Percentiles rank a stretch among this genome's conserved stretches.
Conservation (phyloP, 2,888 invertebrate species). For the Dryococelus australis region DNA sequence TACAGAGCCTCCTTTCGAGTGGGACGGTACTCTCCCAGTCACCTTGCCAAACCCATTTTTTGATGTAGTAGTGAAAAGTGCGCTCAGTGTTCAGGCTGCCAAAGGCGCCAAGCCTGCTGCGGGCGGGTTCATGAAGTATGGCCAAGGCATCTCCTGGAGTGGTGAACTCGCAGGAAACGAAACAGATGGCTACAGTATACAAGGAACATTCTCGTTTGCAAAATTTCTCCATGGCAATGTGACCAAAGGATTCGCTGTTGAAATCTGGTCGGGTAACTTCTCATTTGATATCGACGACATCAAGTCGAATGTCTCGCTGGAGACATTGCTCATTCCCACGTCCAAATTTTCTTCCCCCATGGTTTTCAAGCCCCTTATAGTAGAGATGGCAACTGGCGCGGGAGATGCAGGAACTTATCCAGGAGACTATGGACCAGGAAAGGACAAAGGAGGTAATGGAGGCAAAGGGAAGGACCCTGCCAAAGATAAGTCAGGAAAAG, state of each 20-base stretch:
- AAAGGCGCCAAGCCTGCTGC: background rate
- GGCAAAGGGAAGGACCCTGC: background rate
- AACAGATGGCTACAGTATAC: background rate
- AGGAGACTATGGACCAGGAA: background rate
- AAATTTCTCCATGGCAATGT: constrained; percentile 22
- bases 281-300: constrained; percentile 5
- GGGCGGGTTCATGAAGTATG: background rate
- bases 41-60: constrained; percentile 19
- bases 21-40: constrained; percentile 18
- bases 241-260: background rate
- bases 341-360: background rate
- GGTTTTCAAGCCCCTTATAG: background rate
- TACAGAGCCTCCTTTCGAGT: background rate
- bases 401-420: background rate
- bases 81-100: background rate
- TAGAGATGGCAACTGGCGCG: background rate
- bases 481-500: constrained; percentile 5
- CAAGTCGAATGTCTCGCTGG: background rate
- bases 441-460: background rate
- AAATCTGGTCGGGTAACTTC: background rate
- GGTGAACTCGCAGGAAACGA: background rate
- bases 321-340: background rate
- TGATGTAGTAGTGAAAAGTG: background rate
- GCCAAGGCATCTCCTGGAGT: constrained; percentile 22
- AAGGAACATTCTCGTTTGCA: constrained; percentile 13